These are phyloP conservation scores for Scolopax mira DNA, from an alignment of 2,113 vertebrate species.

Conservation along the genomic window DNA sequence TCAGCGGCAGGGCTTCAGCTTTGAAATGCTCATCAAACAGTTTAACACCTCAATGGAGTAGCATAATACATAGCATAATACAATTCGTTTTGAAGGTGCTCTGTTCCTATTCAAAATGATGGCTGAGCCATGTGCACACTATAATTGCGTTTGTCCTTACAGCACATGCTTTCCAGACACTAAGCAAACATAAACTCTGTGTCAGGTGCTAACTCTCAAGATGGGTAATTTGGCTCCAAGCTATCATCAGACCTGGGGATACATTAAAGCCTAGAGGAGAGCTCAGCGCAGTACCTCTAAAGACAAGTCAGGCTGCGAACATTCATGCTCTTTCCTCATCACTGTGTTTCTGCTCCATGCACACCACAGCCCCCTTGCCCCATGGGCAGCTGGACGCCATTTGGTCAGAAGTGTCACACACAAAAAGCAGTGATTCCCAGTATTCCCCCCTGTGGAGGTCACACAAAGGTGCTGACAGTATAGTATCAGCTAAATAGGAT, in stretches of 20 bases:
- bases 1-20: not conserved
- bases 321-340: not conserved
- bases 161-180: not conserved
- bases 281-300: not conserved
- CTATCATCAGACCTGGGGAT: not conserved
- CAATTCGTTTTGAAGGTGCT: not conserved
- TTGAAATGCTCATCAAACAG: not conserved
- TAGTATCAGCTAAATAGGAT: not conserved
- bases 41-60: not conserved
- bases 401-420: not conserved
- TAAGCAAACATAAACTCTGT: not conserved
- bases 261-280: not conserved
- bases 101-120: not conserved
- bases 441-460: not conserved
- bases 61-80: not conserved
- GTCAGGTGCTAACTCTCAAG: not conserved
- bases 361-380: not conserved
- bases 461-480: not conserved
- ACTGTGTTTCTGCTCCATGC: not conserved
- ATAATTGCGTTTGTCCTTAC: not conserved
- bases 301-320: not conserved
- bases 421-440: not conserved
- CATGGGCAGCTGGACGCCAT: rapidly evolving
- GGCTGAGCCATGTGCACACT: not conserved
- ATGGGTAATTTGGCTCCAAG: not conserved